Conservation (phyloP, 2,888 invertebrate genomes). For the Drosophila borborema region DNA sequence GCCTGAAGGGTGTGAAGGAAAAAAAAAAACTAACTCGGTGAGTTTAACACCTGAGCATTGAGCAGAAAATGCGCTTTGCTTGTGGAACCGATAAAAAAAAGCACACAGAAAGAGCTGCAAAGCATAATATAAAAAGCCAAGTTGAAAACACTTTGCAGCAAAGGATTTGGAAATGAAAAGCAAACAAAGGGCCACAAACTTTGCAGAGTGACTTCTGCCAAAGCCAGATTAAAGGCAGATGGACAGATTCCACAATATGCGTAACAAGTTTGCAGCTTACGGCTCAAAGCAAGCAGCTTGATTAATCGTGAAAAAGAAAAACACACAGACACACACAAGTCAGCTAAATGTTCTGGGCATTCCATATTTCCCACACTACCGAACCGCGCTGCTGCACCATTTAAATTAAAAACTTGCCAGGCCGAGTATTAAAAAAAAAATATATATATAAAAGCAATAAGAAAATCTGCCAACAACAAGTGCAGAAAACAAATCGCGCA, state of each 20-base stretch:
- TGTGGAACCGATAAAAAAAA: conserved; percentile 46
- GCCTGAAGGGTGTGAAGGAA: conserved; percentile 31
- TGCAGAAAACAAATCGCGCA: conserved; percentile 46
- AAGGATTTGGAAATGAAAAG: conserved; percentile 72
- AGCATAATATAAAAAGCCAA: conserved; percentile 71
- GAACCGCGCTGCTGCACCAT: conserved; percentile 28
- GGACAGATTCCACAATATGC: conserved; percentile 49
- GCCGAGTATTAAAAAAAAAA: conserved; percentile 47
- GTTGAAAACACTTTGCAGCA: conserved; percentile 63
- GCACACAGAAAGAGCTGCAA: conserved; percentile 19
- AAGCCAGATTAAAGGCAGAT: conserved; percentile 60
- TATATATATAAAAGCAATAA: conserved; percentile 12
- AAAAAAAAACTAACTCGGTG: conserved; percentile 53
- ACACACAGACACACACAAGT: neutral
- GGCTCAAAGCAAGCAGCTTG: conserved; percentile 25
- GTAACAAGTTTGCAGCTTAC: conserved; percentile 55
- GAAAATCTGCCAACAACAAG: conserved; percentile 6
- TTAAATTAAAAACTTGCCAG: conserved; percentile 60
- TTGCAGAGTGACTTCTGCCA: conserved; percentile 57
- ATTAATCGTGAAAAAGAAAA: conserved; percentile 34
- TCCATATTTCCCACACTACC: conserved; percentile 44
- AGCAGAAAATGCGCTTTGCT: conserved; percentile 72
- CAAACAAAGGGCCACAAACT: conserved; percentile 63
- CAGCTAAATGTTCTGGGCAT: conserved; percentile 36
- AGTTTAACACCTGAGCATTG: conserved; percentile 70